Conservation (phyloP, 2,797 vertebrate species). For the Bucorvus abyssinicus region DNA sequence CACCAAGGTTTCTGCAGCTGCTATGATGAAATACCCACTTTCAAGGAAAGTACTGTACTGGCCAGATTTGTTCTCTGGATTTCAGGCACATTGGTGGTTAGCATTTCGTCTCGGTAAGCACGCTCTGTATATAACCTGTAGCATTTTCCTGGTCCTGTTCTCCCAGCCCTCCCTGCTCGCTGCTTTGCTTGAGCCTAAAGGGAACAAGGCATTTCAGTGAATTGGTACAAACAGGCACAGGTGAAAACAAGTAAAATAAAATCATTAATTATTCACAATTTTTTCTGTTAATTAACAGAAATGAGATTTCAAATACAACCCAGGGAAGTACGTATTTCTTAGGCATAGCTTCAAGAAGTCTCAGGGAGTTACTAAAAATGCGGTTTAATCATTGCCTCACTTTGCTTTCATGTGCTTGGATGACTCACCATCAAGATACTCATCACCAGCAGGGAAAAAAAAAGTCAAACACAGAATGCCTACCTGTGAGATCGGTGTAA, state of each 20-base stretch:
- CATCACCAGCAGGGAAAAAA: neutral
- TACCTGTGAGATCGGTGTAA: slow-evolving; percentile 98
- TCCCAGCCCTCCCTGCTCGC: slow-evolving; percentile 92
- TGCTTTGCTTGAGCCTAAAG: slow-evolving; percentile 96
- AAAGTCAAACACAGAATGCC: neutral
- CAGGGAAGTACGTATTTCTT: neutral
- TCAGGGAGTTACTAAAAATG: neutral
- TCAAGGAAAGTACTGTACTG: slow-evolving; percentile 95
- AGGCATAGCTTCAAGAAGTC: neutral
- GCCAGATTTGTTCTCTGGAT: slow-evolving; percentile 98
- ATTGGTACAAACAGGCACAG: neutral
- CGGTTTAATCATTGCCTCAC: neutral
- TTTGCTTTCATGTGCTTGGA: neutral
- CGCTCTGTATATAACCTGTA: slow-evolving; percentile 95
- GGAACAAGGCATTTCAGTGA: neutral
- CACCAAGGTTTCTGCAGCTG: neutral
- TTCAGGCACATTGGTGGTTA: slow-evolving; percentile 97
- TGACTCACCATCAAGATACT: neutral
- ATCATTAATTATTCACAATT: neutral
- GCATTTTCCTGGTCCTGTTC: slow-evolving; percentile 93
- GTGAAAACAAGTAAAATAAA: neutral
- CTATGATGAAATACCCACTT: slow-evolving; percentile 75
- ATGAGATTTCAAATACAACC: neutral
- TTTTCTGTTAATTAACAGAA: neutral
- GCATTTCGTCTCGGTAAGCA: slow-evolving; percentile 97